Evolutionary conservation across 2,113 vertebrate species (phyloP), one percentile per base, ranked within the genome.

Genomic region (Lagopus leucura): DNA sequence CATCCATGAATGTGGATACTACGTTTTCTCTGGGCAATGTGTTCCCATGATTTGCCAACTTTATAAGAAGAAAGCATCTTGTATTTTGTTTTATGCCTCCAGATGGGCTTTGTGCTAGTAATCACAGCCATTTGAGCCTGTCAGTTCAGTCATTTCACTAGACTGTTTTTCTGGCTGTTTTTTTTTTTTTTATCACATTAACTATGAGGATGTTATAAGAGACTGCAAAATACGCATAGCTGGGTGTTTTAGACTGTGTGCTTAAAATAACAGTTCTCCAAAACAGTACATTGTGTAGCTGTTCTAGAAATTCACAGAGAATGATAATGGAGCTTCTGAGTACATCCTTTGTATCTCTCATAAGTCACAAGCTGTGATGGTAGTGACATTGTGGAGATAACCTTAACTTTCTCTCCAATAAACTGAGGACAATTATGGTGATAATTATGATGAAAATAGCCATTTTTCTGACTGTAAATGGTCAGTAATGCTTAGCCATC

Each of bases 341-440:
- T 73, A 60, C 40, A 22, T 71, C 36, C 22, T 43, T 64, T 3
- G 3, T 88, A 24, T 75, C 80, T 69, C 78, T 47, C 2, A 0
- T 92, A 88, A 89, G 38, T 96, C 80, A 83, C 38, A 64, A 70
- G 58, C 76, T 92, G 43, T 93, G 88, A 65, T 93, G 50, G 63
- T 86, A 55, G 55, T 82, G 54, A 22, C 89, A 92, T 75, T 77
- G 57, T 88, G 64, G 71, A 87, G 60, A 78, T 78, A 63, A 79
- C 36, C 88, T 64, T 78, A 63, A 81, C 36, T 89, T 64, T 64
- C n/a, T n/a, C n/a, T n/a, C 61, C 5, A 19, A 64, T 28, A 40
- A 64, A 64, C 36, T 64, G 11, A 58, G 32, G 30, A 30, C 30
- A 7, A 32, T 32, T 30, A 57, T 63, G 61, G 57, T 80, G 57